Conservation (phyloP, 1,140 invertebrate genomes). For the Nasonia longicornis region DNA sequence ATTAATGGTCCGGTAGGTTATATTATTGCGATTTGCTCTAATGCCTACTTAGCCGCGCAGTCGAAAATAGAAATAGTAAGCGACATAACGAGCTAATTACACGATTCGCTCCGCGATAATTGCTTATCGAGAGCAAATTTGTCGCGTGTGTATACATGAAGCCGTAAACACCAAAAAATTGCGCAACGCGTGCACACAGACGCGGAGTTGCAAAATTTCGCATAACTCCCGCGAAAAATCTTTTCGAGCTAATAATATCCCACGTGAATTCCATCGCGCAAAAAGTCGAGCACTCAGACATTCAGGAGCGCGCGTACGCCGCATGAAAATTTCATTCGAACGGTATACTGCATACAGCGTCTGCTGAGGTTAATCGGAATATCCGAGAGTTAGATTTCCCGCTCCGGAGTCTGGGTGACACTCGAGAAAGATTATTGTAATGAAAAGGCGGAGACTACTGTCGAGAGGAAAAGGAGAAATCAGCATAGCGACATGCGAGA, state of each 20-base stretch:
- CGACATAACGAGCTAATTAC: not conserved
- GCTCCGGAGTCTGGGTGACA: not conserved
- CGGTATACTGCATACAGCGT: not conserved
- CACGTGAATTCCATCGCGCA: too few relatives aligned
- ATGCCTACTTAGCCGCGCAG: too few relatives aligned
- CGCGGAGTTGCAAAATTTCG: not conserved
- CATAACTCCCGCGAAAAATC: not conserved
- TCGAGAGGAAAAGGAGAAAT: slow-evolving; percentile 21
- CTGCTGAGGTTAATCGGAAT: slow-evolving; percentile 17
- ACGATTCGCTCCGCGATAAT: not conserved
- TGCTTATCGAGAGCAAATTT: not conserved
- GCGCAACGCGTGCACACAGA: too few relatives aligned
- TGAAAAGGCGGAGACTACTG: not conserved
- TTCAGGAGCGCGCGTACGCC: too few relatives aligned
- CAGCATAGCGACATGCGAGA: not conserved
- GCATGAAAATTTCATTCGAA: slow-evolving; percentile 26
- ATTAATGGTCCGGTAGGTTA: too few relatives aligned
- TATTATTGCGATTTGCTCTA: too few relatives aligned
- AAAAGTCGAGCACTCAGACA: too few relatives aligned
- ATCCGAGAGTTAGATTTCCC: slow-evolving; percentile 6
- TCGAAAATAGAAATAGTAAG: too few relatives aligned
- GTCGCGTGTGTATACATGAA: not conserved
- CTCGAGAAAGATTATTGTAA: slow-evolving; percentile 20
- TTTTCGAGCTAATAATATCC: too few relatives aligned
- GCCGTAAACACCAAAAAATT: not conserved